These are phyloP conservation scores for Acanthurus leucopareius DNA, from an alignment of 2,797 vertebrate genomes.

Conservation along the genomic window DNA sequence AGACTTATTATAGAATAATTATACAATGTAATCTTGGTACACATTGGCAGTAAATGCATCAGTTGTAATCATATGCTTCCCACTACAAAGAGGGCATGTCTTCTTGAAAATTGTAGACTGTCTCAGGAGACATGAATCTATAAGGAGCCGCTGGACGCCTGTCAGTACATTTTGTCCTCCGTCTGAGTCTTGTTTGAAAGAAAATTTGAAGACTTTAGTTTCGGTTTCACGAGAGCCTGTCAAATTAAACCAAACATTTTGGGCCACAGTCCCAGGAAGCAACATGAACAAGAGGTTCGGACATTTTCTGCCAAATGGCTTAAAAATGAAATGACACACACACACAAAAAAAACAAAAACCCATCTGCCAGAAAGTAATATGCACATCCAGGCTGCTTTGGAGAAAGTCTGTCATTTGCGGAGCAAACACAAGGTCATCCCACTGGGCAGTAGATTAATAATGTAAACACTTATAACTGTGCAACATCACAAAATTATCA, in stretches of 20 bases:
- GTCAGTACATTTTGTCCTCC: constrained; percentile 45
- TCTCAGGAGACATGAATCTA: constrained; percentile 48
- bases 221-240: constrained; percentile 50
- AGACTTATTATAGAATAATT: constrained; percentile 87
- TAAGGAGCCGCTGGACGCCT: constrained; percentile 55
- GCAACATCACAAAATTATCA: not conserved
- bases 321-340: constrained; percentile 42
- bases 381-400: constrained; percentile 16
- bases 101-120: constrained; percentile 80
- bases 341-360: constrained; percentile 30
- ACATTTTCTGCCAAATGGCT: constrained; percentile 64
- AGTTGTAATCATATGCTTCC: constrained; percentile 83
- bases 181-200: constrained; percentile 51
- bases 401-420: constrained; percentile 21
- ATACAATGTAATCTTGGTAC: constrained; percentile 80
- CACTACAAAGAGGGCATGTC: constrained; percentile 68
- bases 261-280: constrained; percentile 68
- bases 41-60: constrained; percentile 77
- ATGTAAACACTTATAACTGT: constrained; percentile 14
- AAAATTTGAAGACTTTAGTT: constrained; percentile 48
- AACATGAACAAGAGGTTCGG: constrained; percentile 73
- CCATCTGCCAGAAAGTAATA: constrained; percentile 33
- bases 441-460: constrained; percentile 3
- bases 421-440: constrained; percentile 29
- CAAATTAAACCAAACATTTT: constrained; percentile 77